Evolutionary conservation across 2,797 vertebrate genomes (phyloP), one percentile per base, ranked within the genome.

Genomic region (Enteromius trimaculatus): DNA sequence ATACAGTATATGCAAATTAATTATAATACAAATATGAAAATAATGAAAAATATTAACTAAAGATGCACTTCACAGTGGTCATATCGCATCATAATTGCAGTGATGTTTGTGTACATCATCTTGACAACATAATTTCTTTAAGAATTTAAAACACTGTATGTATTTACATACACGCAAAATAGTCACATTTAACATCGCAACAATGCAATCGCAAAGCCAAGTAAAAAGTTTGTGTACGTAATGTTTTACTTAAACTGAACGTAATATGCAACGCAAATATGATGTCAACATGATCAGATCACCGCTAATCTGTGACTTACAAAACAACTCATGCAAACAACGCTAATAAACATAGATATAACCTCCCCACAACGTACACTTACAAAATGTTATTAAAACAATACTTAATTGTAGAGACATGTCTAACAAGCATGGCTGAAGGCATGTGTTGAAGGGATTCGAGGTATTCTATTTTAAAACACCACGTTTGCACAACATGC

Each of bases 381-480:
- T 3, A 4, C n/a, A 6, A 11, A 62, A 21, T 10, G 16, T 17
- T 42, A 26, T 19, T 42, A 0, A 76, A 60, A 26, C 26, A 26
- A 17, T 10, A 6, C 16, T 37, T 26, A 21, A 65, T 37, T 65
- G 6, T 62, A 3, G 29, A 34, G 65, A 44, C 51, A 44, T 23
- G 53, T 64, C 8, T 19, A 49, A 26, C 4, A n/a, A 81, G 79
- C 79, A 76, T 82, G 86, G 49, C 26, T 53, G 70, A 77, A 65
- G 37, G 44, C 80, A 83, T 78, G 75, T 60, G 82, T 71, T 49
- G 3, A 1, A 49, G 21, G 10, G 21, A 26, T 49, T 55, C 13
- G 16, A 21, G 6, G 39, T 10, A 1, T 3, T 26, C 17, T 14
- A 26, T 23, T 1, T 14, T 17, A 64, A 58, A 60, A 78, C 26